phyloP scores from a whole-genome alignment of 2,888 invertebrate species.

The Lutraria lutraria region DNA sequence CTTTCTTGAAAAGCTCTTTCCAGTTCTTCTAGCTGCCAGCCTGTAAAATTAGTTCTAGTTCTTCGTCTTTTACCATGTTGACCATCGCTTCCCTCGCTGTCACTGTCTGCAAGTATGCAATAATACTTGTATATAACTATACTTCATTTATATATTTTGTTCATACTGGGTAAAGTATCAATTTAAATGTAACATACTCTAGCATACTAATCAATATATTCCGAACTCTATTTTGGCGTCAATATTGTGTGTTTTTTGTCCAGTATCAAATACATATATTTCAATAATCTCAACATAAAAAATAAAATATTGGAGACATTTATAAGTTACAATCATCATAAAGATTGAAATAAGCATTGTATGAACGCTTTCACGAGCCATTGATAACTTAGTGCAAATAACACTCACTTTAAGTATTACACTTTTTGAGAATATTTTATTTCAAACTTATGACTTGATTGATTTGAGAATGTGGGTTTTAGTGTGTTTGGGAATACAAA shows the following conservation, averaged over 20 bases:
- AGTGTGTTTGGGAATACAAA: not conserved
- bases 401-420: not conserved
- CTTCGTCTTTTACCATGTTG: conserved; percentile 82
- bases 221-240: too few species aligned
- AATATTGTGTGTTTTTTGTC: not conserved
- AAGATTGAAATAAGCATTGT: conserved; percentile 9
- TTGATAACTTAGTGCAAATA: not conserved
- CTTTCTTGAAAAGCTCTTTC: conserved; percentile 98
- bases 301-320: not conserved
- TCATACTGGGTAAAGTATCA: too few species aligned
- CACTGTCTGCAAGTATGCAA: conserved; percentile 62
- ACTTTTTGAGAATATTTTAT: not conserved
- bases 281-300: not conserved
- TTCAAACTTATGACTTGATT: not conserved
- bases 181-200: too few species aligned
- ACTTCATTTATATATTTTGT: too few species aligned
- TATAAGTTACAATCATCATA: conserved; percentile 17
- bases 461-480: not conserved
- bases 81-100: conserved; percentile 79
- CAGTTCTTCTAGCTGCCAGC: conserved; percentile 90
- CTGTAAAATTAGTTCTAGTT: conserved; percentile 89
- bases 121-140: not conserved
- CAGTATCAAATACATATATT: too few species aligned
- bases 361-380: conserved; percentile 16
- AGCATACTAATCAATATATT: too few species aligned